phyloP scores from a whole-genome alignment of 2,888 invertebrate species.

The Hemistola chrysoprasaria region DNA sequence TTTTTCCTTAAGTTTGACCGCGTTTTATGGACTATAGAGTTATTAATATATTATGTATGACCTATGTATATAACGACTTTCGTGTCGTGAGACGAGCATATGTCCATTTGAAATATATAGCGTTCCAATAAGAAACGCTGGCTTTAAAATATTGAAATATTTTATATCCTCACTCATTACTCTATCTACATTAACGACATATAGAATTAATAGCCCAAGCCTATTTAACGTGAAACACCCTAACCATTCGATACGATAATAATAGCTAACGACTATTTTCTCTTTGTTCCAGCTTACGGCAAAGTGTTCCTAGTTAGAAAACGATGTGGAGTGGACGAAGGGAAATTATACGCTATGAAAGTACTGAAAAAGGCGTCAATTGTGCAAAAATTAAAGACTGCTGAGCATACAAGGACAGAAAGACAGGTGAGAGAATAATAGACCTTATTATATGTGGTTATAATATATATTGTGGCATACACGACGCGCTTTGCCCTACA shows the following conservation, averaged over 20 bases:
- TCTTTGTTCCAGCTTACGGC: constrained; percentile 91
- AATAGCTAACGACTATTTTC: constrained; percentile 18
- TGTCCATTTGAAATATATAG: too few species aligned
- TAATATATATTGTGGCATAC: too few species aligned
- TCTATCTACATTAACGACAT: too few species aligned
- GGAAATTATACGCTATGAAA: constrained; percentile 98
- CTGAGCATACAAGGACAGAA: constrained; percentile 98
- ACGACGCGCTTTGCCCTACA: not conserved
- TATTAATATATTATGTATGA: too few species aligned
- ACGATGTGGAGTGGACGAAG: constrained; percentile 91
- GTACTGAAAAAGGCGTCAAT: constrained; percentile 97
- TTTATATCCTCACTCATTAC: too few species aligned
- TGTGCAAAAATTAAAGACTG: constrained; percentile 96
- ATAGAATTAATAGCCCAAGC: not conserved
- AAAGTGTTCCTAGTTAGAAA: constrained; percentile 98
- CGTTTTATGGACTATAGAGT: too few species aligned
- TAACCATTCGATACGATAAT: constrained; percentile 3
- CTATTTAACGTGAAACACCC: not conserved
- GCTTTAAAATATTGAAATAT: too few species aligned
- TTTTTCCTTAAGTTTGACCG: too few species aligned
- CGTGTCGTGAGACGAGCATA: too few species aligned
- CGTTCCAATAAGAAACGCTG: too few species aligned
- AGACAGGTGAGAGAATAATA: constrained; percentile 84
- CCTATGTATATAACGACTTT: too few species aligned
- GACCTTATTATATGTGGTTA: not conserved